These are phyloP conservation scores for Cyprinodon variegatus DNA, from an alignment of 2,113 vertebrate genomes.

Conservation along the genomic window DNA sequence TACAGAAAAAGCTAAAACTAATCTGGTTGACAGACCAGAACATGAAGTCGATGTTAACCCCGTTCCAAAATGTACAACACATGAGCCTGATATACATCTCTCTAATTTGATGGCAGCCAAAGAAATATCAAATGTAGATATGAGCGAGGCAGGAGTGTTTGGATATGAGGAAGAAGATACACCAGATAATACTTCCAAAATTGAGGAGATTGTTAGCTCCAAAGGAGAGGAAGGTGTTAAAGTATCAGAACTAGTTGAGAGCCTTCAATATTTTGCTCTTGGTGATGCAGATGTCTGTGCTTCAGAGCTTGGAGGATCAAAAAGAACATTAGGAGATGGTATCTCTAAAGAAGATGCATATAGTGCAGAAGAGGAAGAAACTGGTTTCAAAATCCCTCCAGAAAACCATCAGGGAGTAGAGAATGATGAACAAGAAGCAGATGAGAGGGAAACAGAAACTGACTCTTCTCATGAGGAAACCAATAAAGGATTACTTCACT, in stretches of 20 bases:
- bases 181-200: neutral
- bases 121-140: slow-evolving; percentile 44
- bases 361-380: slow-evolving; percentile 30
- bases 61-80: slow-evolving; percentile 25
- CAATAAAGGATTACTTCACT: slow-evolving; percentile 23
- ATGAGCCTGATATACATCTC: slow-evolving; percentile 33
- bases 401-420: slow-evolving; percentile 21
- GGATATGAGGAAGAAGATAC: slow-evolving; percentile 18
- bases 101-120: slow-evolving; percentile 16
- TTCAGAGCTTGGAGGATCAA: slow-evolving; percentile 39
- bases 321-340: slow-evolving; percentile 6
- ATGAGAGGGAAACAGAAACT: slow-evolving; percentile 19
- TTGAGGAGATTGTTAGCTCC: slow-evolving; percentile 9
- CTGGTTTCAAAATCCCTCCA: slow-evolving; percentile 8
- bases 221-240: slow-evolving; percentile 17
- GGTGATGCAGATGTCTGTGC: slow-evolving; percentile 47
- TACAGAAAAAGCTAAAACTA: slow-evolving; percentile 16
- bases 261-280: slow-evolving; percentile 14
- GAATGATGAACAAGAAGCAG: slow-evolving; percentile 15
- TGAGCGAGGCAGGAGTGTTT: slow-evolving; percentile 42
- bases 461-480: slow-evolving; percentile 19
- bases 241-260: slow-evolving; percentile 21
- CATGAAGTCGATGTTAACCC: slow-evolving; percentile 30
- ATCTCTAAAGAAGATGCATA: slow-evolving; percentile 8
- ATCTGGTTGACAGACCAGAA: slow-evolving; percentile 19